Conservation (phyloP, 2,888 invertebrate species). For the Ophion ventricosus region DNA sequence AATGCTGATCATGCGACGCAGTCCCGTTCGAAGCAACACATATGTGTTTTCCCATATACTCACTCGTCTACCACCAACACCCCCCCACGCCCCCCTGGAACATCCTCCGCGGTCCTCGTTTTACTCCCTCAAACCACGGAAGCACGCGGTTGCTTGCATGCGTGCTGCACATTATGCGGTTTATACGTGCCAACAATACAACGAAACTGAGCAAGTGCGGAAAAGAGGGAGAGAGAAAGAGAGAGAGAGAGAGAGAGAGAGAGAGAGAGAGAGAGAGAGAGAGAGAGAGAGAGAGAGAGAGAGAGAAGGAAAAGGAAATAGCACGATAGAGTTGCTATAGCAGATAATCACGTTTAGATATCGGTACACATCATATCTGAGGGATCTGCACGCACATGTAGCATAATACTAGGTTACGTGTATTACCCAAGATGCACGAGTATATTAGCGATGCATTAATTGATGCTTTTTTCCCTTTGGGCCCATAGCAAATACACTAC, state of each 20-base stretch:
- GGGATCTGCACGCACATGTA: slow-evolving; percentile 28
- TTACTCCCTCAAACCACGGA: slow-evolving; percentile 50
- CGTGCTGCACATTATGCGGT: slow-evolving; percentile 71
- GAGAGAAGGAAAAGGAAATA: slow-evolving; percentile 47
- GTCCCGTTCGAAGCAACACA: slow-evolving; percentile 44
- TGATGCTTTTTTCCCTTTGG: neutral
- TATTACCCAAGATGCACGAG: neutral
- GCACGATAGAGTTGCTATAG: slow-evolving; percentile 29
- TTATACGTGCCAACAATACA: slow-evolving; percentile 65
- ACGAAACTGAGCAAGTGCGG: slow-evolving; percentile 42
- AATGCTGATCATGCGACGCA: slow-evolving; percentile 51
- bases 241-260: too few species aligned
- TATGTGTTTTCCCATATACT: slow-evolving; percentile 25
- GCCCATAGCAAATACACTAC: too few species aligned
- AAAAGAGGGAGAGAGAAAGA: slow-evolving; percentile 31
- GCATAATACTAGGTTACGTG: slow-evolving; percentile 26
- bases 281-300: slow-evolving; percentile 33
- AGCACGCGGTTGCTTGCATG: slow-evolving; percentile 69
- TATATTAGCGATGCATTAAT: neutral
- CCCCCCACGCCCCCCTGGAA: neutral
- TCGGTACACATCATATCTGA: slow-evolving; percentile 48
- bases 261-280: too few species aligned
- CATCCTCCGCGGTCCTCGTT: slow-evolving; percentile 4
- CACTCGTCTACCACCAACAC: neutral
- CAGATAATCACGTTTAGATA: slow-evolving; percentile 53